Conservation (phyloP, 2,113 vertebrate genomes). For the Nothoprocta perdicaria region DNA sequence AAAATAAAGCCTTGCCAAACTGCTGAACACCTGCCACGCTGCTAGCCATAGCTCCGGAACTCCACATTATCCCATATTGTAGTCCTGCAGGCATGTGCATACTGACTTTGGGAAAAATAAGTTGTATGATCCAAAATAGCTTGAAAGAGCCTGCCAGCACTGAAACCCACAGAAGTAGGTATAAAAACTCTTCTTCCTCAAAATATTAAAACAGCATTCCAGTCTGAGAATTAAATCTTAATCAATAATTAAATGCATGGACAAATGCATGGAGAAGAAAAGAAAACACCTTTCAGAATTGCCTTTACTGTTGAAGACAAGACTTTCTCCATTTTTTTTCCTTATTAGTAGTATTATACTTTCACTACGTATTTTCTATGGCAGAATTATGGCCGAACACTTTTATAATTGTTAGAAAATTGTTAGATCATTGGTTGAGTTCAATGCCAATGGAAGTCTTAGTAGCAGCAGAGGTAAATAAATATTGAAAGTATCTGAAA, state of each 20-base stretch:
- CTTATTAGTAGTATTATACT: neutral
- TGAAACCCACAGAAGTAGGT: neutral
- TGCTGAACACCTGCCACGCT: neutral
- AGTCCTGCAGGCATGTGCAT: neutral
- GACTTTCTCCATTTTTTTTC: neutral
- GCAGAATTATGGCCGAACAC: neutral
- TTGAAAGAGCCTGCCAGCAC: neutral
- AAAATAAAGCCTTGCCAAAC: neutral
- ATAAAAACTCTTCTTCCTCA: neutral
- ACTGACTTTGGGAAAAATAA: neutral
- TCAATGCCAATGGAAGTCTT: neutral
- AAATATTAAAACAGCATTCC: neutral
- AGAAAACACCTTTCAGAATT: neutral
- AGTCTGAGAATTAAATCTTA: neutral
- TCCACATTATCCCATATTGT: neutral
- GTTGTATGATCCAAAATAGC: neutral
- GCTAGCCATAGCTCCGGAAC: neutral
- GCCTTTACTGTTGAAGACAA: neutral
- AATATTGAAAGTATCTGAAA: neutral
- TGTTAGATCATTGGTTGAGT: neutral
- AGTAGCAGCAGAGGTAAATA: neutral
- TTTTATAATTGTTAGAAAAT: neutral
- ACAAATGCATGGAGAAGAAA: neutral
- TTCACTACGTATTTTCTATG: neutral
- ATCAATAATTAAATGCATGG: neutral